Percentiles rank a stretch among this genome's conserved stretches.
These are phyloP conservation scores for Acanthopleura granulata DNA, from an alignment of 2,888 invertebrate genomes.

Conservation along the genomic window DNA sequence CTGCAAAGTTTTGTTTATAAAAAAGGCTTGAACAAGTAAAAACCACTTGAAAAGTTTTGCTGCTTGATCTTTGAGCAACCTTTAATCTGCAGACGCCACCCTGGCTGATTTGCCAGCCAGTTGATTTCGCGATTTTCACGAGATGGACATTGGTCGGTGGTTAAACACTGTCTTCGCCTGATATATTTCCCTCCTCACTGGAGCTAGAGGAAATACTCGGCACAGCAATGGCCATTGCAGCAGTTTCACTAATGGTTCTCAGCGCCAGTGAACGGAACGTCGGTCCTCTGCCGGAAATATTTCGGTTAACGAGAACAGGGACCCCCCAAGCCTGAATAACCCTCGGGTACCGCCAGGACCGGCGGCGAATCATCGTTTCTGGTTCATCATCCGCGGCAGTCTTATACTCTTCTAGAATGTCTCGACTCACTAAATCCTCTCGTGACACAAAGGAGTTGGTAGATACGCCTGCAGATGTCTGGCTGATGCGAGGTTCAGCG, in stretches of 20 bases:
- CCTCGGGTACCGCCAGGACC: neutral
- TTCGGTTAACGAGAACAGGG: neutral
- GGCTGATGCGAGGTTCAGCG: neutral
- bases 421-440: neutral
- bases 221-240: neutral
- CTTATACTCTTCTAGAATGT: neutral
- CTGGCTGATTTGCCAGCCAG: no score
- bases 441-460: neutral
- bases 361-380: neutral
- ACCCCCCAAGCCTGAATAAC: neutral
- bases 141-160: no score
- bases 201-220: no score
- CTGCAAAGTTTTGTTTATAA: no score
- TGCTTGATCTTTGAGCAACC: no score
- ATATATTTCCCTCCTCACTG: no score
- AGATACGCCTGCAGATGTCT: neutral
- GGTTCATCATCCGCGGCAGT: neutral
- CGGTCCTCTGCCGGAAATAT: neutral
- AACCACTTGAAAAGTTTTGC: no score
- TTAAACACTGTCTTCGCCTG: no score
- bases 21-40: no score
- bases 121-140: no score
- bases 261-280: neutral
- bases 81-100: no score
- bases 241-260: neutral